A percentile compares a stretch with the other conserved stretches of the same genome.
phyloP scores from a whole-genome alignment of 2,113 vertebrate genomes.

The Cyprinus carpio region DNA sequence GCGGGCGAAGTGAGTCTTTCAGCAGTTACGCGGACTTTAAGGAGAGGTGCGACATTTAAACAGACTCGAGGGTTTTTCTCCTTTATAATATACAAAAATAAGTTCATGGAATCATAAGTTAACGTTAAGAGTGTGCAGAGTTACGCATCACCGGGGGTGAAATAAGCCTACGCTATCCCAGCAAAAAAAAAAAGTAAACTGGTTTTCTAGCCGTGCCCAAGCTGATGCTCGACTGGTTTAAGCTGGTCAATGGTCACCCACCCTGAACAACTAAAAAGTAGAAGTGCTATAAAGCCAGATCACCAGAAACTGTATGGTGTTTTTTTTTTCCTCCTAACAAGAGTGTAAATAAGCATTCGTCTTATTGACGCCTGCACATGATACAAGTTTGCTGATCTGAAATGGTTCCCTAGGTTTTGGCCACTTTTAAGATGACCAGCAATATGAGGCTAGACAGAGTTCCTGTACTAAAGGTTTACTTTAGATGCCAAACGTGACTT shows the following conservation, averaged over 20 bases:
- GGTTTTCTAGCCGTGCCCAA: neutral
- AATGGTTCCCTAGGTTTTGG: neutral
- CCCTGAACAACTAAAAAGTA: neutral
- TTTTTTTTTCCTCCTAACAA: neutral
- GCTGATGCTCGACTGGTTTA: too few relatives aligned
- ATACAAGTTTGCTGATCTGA: neutral
- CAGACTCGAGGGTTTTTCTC: neutral
- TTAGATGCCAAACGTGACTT: neutral
- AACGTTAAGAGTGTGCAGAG: neutral
- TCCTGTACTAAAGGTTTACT: neutral
- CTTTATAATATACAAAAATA: neutral
- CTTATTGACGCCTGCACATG: neutral
- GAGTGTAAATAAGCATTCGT: neutral
- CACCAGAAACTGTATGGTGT: neutral
- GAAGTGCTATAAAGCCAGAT: neutral
- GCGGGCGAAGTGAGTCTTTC: neutral
- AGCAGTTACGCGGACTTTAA: neutral
- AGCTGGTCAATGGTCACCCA: neutral
- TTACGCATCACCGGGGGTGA: neutral
- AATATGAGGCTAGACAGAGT: neutral
- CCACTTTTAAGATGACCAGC: neutral
- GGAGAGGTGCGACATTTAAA: slow-evolving; percentile 2
- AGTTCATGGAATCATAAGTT: neutral
- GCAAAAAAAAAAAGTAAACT: neutral
- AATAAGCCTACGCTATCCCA: neutral